These are phyloP conservation scores for Cryptophagus acutangulus DNA, from an alignment of 2,888 invertebrate genomes.

Conservation along the genomic window DNA sequence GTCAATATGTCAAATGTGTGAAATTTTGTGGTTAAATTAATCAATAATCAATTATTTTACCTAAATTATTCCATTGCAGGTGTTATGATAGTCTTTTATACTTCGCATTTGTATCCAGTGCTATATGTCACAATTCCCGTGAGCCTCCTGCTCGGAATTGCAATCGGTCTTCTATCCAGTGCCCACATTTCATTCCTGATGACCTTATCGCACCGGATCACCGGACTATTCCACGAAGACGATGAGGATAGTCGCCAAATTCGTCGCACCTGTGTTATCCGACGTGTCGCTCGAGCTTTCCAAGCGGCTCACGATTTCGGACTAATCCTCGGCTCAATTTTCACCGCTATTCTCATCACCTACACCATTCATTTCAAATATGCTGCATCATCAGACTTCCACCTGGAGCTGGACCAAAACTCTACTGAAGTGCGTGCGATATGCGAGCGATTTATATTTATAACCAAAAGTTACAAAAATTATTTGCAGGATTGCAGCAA, in stretches of 20 bases:
- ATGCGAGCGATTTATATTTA: too few species aligned
- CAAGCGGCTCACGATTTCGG: constrained; percentile 57
- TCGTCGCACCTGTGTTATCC: constrained; percentile 43
- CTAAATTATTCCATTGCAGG: constrained; percentile 49
- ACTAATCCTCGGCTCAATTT: constrained; percentile 52
- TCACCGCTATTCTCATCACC: constrained; percentile 47
- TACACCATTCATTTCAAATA: constrained; percentile 38
- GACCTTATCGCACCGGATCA: constrained; percentile 47
- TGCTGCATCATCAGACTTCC: too few species aligned
- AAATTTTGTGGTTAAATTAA: too few species aligned
- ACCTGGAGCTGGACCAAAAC: too few species aligned
- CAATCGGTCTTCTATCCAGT: constrained; percentile 47
- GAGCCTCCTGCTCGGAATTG: constrained; percentile 55
- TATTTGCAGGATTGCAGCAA: constrained; percentile 13
- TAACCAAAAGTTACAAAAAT: too few species aligned
- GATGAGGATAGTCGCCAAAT: constrained; percentile 43
- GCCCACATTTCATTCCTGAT: constrained; percentile 46
- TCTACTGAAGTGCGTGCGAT: too few species aligned
- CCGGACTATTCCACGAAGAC: constrained; percentile 45
- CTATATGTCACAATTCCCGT: constrained; percentile 56
- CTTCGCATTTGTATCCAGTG: constrained; percentile 52
- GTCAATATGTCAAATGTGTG: too few species aligned
- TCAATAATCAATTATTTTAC: too few species aligned
- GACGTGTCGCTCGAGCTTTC: constrained; percentile 53
- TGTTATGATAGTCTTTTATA: constrained; percentile 54